A percentile compares a stretch with the other conserved stretches of the same genome.
These are phyloP conservation scores for Lutjanus erythropterus DNA, from an alignment of 2,113 vertebrate species.

Conservation along the genomic window DNA sequence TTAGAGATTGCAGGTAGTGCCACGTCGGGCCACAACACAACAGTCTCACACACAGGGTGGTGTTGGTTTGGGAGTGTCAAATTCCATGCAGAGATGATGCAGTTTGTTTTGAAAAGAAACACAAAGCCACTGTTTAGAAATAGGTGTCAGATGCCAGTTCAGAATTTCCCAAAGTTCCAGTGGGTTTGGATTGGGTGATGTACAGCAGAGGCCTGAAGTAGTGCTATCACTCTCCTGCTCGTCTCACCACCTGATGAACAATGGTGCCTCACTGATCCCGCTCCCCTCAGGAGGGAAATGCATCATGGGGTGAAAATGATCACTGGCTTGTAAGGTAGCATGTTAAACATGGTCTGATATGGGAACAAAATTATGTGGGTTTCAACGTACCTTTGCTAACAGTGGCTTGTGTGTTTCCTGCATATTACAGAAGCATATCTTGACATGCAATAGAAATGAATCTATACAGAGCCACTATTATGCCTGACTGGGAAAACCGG, in stretches of 20 bases:
- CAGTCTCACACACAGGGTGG: constrained; percentile 41
- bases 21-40: constrained; percentile 15
- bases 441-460: constrained; percentile 13
- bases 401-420: constrained; percentile 8
- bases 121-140: constrained; percentile 49
- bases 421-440: constrained; percentile 7
- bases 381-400: neutral
- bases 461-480: constrained; percentile 29
- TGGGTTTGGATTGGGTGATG: constrained; percentile 22
- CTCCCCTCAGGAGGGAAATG: constrained; percentile 22
- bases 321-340: neutral
- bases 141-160: constrained; percentile 30
- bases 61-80: constrained; percentile 44
- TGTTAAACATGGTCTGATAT: constrained; percentile 14
- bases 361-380: constrained; percentile 1
- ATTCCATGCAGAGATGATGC: constrained; percentile 51
- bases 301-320: constrained; percentile 45
- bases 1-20: constrained; percentile 28
- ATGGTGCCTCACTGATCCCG: constrained; percentile 29
- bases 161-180: constrained; percentile 26
- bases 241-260: constrained; percentile 44
- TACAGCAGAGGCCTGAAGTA: constrained; percentile 23
- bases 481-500: constrained; percentile 12
- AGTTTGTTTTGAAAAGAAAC: constrained; percentile 59
- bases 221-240: constrained; percentile 26